Evolutionary conservation across 2,113 vertebrate species (phyloP).

Genomic region (Hippoglossus stenolepis): DNA sequence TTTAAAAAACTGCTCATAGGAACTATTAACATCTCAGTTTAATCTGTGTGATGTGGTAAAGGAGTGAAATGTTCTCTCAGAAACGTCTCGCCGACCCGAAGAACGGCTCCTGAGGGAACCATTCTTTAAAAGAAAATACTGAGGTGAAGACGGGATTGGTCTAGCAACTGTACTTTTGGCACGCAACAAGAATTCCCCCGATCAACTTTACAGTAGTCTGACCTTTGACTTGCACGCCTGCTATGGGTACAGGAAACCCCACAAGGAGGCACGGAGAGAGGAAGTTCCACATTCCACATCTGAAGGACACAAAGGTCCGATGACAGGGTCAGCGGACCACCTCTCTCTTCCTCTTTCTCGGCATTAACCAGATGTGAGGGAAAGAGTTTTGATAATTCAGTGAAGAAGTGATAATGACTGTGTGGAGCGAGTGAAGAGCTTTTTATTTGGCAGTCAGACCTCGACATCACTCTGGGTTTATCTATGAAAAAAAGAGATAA

Average conservation of each 20-base stretch:
- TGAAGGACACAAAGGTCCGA: slow-evolving; percentile 51
- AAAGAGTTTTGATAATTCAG: slow-evolving; percentile 9
- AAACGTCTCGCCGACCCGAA: slow-evolving; percentile 1
- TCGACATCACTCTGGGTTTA: background rate
- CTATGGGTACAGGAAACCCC: slow-evolving; percentile 68
- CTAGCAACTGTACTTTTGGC: slow-evolving; percentile 37
- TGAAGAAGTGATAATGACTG: background rate
- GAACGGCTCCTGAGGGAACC: slow-evolving; percentile 29
- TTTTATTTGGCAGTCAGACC: background rate
- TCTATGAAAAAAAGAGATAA: slow-evolving; percentile 23
- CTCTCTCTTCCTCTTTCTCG: slow-evolving; percentile 47
- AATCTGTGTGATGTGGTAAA: slow-evolving; percentile 35
- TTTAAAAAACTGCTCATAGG: slow-evolving; percentile 17
- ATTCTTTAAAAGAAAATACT: slow-evolving; percentile 8
- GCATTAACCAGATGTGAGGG: background rate
- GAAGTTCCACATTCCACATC: slow-evolving; percentile 75
- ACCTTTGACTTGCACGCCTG: slow-evolving; percentile 51
- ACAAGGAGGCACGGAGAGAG: slow-evolving; percentile 54
- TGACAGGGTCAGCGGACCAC: slow-evolving; percentile 50
- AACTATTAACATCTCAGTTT: slow-evolving; percentile 37
- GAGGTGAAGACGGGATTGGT: slow-evolving; percentile 40
- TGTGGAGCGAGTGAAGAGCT: slow-evolving; percentile 8
- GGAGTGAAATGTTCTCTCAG: slow-evolving; percentile 24
- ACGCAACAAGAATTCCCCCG: slow-evolving; percentile 43
- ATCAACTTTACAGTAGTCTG: slow-evolving; percentile 53